Base-by-base conservation (phyloP, 2,113 vertebrate species). In the Brachyhypopomus gauderio region DNA sequence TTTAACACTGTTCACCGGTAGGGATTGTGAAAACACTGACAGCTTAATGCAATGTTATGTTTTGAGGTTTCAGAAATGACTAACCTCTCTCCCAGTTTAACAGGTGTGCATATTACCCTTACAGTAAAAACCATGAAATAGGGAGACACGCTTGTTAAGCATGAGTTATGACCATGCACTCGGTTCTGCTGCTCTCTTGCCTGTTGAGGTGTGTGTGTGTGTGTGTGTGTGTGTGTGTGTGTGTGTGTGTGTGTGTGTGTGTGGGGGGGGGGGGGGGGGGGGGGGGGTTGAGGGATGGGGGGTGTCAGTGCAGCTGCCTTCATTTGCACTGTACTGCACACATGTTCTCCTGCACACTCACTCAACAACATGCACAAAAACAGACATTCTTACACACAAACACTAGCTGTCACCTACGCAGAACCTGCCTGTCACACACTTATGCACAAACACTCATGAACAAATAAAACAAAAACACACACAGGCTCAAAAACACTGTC, bases 311-410 rank as follows among this genome's bases (percentile, higher is more conserved):
- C 45, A 52, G 75, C 75, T 76, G 77, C 78, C 41, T 79, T 63
- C 20, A 19, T 76, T 63, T 85, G 56, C 67, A 9, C 79, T 76
- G 56, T 12, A 5, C 63, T 63, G 79, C 38, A 79, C 20, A 60
- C 73, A 77, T 52, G 45, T 45, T 5, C 41, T 45, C 41, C 55
- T 63, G 76, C 52, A 81, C 23, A 60, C 75, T 78, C 64, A 74
- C 77, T 86, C 80, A 64, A 55, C 82, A 83, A 84, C 85, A 88
- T 59, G 20, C 27, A 20, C 64, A 70, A 79, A 81, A 83, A 78
- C 74, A 75, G 34, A 11, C 20, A 8, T 19, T 55, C 72, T 66
- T 72, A 41, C 63, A 67, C 72, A 72, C 78, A 62, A 20, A 16
- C 25, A 4, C 62, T 75, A 36, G 62, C 27, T 69, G 66, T 41